Evolutionary conservation across 2,888 invertebrate species (phyloP).

Genomic region (Euproctis similis): DNA sequence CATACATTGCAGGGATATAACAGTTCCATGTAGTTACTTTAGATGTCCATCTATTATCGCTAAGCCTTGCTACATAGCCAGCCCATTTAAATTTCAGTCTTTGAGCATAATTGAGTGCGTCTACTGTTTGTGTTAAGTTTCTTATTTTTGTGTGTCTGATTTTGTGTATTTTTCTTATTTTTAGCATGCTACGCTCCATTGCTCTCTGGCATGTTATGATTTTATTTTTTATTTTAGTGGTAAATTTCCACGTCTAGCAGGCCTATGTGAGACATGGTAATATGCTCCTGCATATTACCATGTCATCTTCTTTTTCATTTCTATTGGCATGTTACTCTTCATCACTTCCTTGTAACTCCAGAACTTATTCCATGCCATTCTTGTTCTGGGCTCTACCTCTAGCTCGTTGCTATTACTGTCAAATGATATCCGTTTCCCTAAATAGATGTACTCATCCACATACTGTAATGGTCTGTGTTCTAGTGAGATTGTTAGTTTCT

Average conservation of each 20-base stretch:
- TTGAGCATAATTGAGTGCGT: no score
- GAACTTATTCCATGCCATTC: slow-evolving; percentile 4
- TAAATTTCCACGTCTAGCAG: slow-evolving; percentile 3
- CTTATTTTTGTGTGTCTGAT: no score
- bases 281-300: background rate
- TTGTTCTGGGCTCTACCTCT: slow-evolving; percentile 7
- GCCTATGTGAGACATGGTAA: slow-evolving; percentile 1
- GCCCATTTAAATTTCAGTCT: slow-evolving; percentile 4
- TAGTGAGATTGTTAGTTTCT: background rate
- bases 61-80: slow-evolving; percentile 1
- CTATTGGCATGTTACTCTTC: slow-evolving; percentile 1
- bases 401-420: slow-evolving; percentile 1
- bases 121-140: no score
- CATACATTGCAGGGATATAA: no score
- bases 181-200: slow-evolving; percentile 4
- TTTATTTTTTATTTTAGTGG: slow-evolving; percentile 2
- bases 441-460: slow-evolving; percentile 3
- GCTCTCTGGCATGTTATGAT: slow-evolving; percentile 3
- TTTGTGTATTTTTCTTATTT: no score
- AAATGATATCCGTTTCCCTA: slow-evolving; percentile 3
- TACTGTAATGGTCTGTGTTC: background rate
- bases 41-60: no score
- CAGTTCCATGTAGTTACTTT: no score
- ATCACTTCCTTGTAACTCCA: no score
- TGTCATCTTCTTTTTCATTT: background rate